Evolutionary conservation across 2,113 vertebrate genomes (phyloP), one percentile per base, ranked within the genome.

Genomic region (Pygoscelis adeliae): DNA sequence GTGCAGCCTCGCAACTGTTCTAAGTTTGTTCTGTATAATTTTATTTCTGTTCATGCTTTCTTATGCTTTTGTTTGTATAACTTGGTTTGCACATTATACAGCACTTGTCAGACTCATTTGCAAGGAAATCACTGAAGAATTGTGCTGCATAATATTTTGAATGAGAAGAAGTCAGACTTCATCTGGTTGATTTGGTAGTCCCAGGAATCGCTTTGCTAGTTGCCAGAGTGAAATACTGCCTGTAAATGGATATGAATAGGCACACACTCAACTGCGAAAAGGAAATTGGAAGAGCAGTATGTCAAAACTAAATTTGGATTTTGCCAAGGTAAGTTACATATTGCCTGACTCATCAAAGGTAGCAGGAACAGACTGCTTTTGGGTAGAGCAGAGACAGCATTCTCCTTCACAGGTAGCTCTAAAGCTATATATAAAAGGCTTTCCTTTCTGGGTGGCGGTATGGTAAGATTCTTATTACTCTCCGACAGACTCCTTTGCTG

Each of bases 1-100:
- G 70, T 87, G 83, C 74, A 55, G 73, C 49, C 46, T 76, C 25
- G 16, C 44, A 86, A 83, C 66, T 79, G 77, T 67, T 94, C 65
- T 73, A 78, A 96, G 86, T 87, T 91, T 80, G 46, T 70, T 69
- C 76, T 61, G 52, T 47, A 22, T 66, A 65, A 85, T 93, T 92
- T 80, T 70, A 63, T 90, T 81, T 93, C 92, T 70, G 63, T 77
- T 93, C 59, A 10, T 84, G 76, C 29, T 82, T 32, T 76, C 58
- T 85, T 8, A 15, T 65, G 81, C 78, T 95, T 93, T 88, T 93
- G 65, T 92, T 94, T 96, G 65, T 92, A 3, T 84, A 65, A 83
- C 70, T 62, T 55, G 69, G 38, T 74, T 93, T 84, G 90, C 63
- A 58, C 40, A 38, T 90, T 76, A 73, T 53, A 36, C 56, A 62